Conservation (phyloP, 1,140 invertebrate species). For the Carcinoscorpius rotundicauda region DNA sequence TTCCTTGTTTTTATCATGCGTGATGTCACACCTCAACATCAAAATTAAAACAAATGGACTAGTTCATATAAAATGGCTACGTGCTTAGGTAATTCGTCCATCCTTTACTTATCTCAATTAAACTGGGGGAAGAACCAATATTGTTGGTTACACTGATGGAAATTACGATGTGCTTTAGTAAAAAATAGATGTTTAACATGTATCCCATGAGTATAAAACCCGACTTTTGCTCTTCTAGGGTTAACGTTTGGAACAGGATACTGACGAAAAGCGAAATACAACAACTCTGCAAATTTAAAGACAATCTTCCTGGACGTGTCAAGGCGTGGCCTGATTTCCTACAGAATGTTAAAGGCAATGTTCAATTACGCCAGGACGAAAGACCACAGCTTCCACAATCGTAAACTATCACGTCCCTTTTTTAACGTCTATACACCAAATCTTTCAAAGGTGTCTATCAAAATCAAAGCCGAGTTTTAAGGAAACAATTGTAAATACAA, state of each 20-base stretch:
- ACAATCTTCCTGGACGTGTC: slow-evolving; percentile 9
- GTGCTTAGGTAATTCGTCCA: too few species aligned
- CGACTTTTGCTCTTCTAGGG: slow-evolving; percentile 3
- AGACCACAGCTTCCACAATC: not conserved
- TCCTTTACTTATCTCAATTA: not conserved
- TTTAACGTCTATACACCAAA: too few species aligned
- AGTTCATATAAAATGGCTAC: too few species aligned
- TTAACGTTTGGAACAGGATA: slow-evolving; percentile 13
- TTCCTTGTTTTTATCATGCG: too few species aligned
- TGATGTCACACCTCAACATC: too few species aligned
- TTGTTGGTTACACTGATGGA: not conserved
- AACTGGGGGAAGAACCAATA: not conserved
- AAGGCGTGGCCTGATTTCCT: slow-evolving; percentile 15
- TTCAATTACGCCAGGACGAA: slow-evolving; percentile 6
- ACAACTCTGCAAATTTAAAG: slow-evolving; percentile 12
- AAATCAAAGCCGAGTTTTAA: too few species aligned
- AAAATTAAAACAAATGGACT: too few species aligned
- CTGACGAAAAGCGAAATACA: slow-evolving; percentile 12
- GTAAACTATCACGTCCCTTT: too few species aligned
- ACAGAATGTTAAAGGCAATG: slow-evolving; percentile 6
- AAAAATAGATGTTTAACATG: not conserved
- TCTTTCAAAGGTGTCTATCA: too few species aligned
- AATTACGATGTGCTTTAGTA: not conserved
- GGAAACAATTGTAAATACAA: too few species aligned
- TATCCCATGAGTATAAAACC: not conserved